Percentiles rank a stretch among this genome's conserved stretches.
Evolutionary conservation across 2,888 invertebrate genomes (phyloP).

Genomic region (Eustalomyia histrio): DNA sequence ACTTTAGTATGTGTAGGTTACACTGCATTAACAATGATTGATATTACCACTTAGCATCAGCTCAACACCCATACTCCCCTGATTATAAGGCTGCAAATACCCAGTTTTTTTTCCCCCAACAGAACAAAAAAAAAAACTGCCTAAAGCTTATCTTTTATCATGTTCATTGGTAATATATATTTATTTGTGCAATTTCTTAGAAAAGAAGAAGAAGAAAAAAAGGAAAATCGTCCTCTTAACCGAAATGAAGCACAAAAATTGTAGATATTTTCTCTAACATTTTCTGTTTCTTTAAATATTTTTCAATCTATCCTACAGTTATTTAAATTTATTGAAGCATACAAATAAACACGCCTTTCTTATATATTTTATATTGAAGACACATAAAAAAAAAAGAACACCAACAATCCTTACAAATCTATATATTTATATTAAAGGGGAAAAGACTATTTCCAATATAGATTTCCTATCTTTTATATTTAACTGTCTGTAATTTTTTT

Average conservation of each 20-base stretch:
- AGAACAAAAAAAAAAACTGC: not conserved
- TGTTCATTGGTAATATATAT: slow-evolving; percentile 28
- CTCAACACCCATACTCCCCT: slow-evolving; percentile 54
- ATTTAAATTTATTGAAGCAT: slow-evolving; percentile 48
- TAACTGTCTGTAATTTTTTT: not conserved
- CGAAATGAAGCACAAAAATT: not conserved
- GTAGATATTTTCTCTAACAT: not conserved
- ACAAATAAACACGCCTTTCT: slow-evolving; percentile 10
- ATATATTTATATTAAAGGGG: not conserved
- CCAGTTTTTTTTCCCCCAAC: not conserved
- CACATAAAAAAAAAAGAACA: not conserved
- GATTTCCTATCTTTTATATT: not conserved
- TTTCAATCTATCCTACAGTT: slow-evolving; percentile 12
- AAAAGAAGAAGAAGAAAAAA: not conserved
- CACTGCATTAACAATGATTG: slow-evolving; percentile 70
- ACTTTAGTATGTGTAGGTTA: slow-evolving; percentile 31
- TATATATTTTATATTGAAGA: not conserved
- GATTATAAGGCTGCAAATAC: not conserved
- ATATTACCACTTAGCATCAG: slow-evolving; percentile 67
- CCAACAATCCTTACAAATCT: not conserved
- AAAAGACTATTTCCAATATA: not conserved
- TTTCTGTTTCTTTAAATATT: too few relatives aligned
- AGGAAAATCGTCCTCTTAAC: not conserved
- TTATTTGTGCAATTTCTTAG: slow-evolving; percentile 2
- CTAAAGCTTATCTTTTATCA: slow-evolving; percentile 13